These are phyloP conservation scores for Merluccius polli DNA, from an alignment of 2,797 vertebrate genomes.

Conservation along the genomic window DNA sequence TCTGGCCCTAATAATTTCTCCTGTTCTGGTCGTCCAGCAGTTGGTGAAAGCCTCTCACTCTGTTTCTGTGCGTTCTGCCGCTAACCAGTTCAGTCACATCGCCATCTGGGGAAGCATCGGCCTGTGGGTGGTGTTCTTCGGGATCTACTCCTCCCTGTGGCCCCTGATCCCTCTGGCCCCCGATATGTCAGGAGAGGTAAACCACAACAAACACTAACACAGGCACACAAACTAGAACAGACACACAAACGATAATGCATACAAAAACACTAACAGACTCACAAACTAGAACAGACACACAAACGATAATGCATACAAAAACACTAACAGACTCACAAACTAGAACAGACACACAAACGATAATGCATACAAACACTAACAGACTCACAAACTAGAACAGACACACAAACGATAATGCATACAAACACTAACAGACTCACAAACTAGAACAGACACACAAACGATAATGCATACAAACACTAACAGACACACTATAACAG, in stretches of 20 bases:
- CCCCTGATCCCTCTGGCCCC: slow-evolving; percentile 92
- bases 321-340: not conserved
- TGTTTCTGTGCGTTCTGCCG: not conserved
- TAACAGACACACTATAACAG: not conserved
- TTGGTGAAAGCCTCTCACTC: not conserved
- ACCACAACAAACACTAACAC: slow-evolving; percentile 2
- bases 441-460: not conserved
- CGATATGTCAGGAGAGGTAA: slow-evolving; percentile 99
- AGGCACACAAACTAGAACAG: not conserved
- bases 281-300: not conserved
- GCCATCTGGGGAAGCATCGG: slow-evolving; percentile 98
- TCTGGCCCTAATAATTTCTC: too few species aligned
- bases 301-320: not conserved
- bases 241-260: not conserved
- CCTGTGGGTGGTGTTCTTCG: slow-evolving; percentile 96
- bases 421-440: slow-evolving; percentile 5
- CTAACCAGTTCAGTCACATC: slow-evolving; percentile 95
- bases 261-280: slow-evolving; percentile 7
- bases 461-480: not conserved
- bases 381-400: not conserved
- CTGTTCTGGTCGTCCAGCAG: not conserved
- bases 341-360: not conserved
- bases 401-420: not conserved
- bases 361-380: not conserved
- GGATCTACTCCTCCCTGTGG: slow-evolving; percentile 95